Percentiles rank a stretch among this genome's conserved stretches.
These are phyloP conservation scores for Dicaeum eximium DNA, from an alignment of 2,113 vertebrate genomes.

Conservation along the genomic window DNA sequence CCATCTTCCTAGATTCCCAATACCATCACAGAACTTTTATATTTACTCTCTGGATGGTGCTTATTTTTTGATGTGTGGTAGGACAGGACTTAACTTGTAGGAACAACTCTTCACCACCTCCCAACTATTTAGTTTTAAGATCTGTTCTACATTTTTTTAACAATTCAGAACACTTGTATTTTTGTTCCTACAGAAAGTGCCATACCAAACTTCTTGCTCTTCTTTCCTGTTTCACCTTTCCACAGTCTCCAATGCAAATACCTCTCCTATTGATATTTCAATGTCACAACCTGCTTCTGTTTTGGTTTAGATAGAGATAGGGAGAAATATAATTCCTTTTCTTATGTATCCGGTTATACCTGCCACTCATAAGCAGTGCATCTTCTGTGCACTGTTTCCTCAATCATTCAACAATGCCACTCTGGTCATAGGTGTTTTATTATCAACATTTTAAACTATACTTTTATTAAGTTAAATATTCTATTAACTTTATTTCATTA, in stretches of 20 bases:
- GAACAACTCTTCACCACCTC: not conserved
- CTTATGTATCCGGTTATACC: not conserved
- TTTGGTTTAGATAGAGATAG: not conserved
- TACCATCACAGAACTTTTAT: not conserved
- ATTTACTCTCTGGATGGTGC: not conserved
- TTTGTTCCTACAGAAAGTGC: not conserved
- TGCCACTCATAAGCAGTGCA: not conserved
- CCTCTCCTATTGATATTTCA: not conserved
- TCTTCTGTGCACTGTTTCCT: not conserved
- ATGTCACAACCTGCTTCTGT: not conserved
- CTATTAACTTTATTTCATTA: not conserved
- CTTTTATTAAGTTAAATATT: not conserved
- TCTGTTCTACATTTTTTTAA: not conserved
- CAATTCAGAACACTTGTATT: not conserved
- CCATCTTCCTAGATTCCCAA: not conserved
- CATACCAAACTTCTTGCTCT: not conserved
- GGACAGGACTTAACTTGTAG: not conserved
- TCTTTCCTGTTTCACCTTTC: not conserved
- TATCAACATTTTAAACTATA: fast-evolving
- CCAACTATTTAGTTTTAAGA: not conserved
- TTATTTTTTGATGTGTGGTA: not conserved
- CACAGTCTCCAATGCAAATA: not conserved
- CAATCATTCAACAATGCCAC: not conserved
- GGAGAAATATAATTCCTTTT: not conserved
- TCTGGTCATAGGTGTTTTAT: not conserved